Evolutionary conservation across 2,113 vertebrate genomes (phyloP).

Genomic region (Nesoenas mayeri): DNA sequence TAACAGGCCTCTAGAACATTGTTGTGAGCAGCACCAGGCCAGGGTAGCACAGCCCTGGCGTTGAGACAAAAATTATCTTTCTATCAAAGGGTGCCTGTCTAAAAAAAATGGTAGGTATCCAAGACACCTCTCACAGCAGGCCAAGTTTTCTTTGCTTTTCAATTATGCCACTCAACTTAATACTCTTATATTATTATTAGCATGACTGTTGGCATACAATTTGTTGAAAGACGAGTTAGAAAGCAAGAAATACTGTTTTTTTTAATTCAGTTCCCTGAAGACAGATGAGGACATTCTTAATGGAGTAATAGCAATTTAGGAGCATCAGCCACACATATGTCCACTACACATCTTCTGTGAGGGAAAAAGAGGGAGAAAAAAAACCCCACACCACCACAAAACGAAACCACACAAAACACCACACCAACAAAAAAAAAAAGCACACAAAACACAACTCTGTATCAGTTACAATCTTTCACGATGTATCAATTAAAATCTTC

Average conservation of each 20-base stretch:
- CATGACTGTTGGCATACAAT: neutral
- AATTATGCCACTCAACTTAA: neutral
- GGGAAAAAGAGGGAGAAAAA: too few species aligned
- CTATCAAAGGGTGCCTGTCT: neutral
- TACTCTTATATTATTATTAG: neutral
- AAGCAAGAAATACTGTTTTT: neutral
- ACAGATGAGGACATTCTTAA: neutral
- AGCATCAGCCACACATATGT: neutral
- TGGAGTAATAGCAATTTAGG: neutral
- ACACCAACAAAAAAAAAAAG: neutral
- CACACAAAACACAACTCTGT: neutral
- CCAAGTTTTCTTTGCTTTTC: neutral
- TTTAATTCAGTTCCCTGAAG: neutral
- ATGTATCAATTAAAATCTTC: neutral
- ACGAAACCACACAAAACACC: too few species aligned
- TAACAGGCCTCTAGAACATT: neutral
- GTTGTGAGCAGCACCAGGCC: accelerated
- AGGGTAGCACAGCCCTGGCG: neutral
- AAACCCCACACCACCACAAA: too few species aligned
- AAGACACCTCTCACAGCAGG: neutral
- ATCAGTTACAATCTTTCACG: neutral
- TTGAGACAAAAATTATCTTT: neutral
- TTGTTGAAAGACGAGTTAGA: neutral
- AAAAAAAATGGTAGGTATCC: neutral
- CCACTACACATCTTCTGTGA: too few species aligned